These are phyloP conservation scores for Eulimnadia texana DNA, from an alignment of 1,140 invertebrate genomes.

Conservation along the genomic window DNA sequence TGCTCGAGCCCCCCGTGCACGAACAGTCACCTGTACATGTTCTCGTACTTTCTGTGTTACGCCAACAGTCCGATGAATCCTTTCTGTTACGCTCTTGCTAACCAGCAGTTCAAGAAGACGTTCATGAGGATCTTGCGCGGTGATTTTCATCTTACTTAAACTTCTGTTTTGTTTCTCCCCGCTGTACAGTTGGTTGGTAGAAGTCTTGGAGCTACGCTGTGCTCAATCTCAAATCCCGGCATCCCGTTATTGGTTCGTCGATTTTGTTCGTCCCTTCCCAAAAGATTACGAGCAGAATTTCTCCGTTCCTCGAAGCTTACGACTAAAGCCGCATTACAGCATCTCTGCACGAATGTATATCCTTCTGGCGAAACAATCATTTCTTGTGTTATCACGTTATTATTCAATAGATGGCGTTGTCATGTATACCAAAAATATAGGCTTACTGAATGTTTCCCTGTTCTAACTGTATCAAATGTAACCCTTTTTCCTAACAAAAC, in stretches of 20 bases:
- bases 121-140: slow-evolving; percentile 86
- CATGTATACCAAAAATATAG: too few relatives aligned
- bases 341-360: too few relatives aligned
- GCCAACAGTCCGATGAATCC: slow-evolving; percentile 97
- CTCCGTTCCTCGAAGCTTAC: too few relatives aligned
- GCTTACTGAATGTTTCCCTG: too few relatives aligned
- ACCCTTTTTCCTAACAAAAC: too few relatives aligned
- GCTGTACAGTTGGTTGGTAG: neutral
- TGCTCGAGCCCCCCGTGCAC: slow-evolving; percentile 75
- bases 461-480: too few relatives aligned
- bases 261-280: neutral
- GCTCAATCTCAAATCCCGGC: neutral
- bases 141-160: slow-evolving; percentile 76
- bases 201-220: too few relatives aligned
- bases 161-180: neutral
- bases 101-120: slow-evolving; percentile 98
- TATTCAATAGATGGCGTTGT: too few relatives aligned
- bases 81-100: slow-evolving; percentile 96
- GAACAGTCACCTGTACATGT: slow-evolving; percentile 88
- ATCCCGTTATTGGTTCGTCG: neutral
- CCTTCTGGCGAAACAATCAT: too few relatives aligned
- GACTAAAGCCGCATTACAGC: too few relatives aligned
- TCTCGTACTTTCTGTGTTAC: slow-evolving; percentile 99
- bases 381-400: too few relatives aligned
- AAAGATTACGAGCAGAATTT: too few relatives aligned